phyloP scores from a whole-genome alignment of 2,113 vertebrate genomes.

The Tenrec ecaudatus region DNA sequence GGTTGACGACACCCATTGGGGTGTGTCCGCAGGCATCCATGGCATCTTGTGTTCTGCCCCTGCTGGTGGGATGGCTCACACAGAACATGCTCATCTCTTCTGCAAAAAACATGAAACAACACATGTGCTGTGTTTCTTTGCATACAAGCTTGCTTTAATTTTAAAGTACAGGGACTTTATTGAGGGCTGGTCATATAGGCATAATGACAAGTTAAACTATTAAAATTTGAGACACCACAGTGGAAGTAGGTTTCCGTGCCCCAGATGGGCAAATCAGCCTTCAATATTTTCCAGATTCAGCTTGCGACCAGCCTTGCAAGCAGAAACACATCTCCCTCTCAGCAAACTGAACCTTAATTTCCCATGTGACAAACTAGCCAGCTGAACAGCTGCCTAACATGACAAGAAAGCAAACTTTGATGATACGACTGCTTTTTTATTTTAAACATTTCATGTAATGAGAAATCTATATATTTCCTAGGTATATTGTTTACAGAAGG shows the following conservation, averaged over 20 bases:
- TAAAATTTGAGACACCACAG: conserved; percentile 34
- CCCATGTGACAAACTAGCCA: background rate
- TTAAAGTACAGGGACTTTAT: background rate
- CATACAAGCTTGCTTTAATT: conserved; percentile 32
- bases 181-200: background rate
- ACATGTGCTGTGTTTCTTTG: background rate
- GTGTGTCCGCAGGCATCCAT: background rate
- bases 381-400: background rate
- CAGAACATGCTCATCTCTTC: conserved; percentile 5
- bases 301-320: background rate
- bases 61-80: background rate
- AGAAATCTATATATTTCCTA: conserved; percentile 82
- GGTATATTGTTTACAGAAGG: conserved; percentile 92
- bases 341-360: background rate
- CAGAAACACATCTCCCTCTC: background rate
- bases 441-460: conserved; percentile 13
- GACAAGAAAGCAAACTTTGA: conserved; percentile 39
- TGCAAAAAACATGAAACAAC: background rate
- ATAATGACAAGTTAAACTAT: background rate
- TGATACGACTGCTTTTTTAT: conserved; percentile 50
- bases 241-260: conserved; percentile 18
- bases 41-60: background rate
- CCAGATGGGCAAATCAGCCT: conserved; percentile 11
- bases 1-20: background rate
- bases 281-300: background rate